Evolutionary conservation across 2,113 vertebrate species (phyloP).

Genomic region (Embiotoca jacksoni): DNA sequence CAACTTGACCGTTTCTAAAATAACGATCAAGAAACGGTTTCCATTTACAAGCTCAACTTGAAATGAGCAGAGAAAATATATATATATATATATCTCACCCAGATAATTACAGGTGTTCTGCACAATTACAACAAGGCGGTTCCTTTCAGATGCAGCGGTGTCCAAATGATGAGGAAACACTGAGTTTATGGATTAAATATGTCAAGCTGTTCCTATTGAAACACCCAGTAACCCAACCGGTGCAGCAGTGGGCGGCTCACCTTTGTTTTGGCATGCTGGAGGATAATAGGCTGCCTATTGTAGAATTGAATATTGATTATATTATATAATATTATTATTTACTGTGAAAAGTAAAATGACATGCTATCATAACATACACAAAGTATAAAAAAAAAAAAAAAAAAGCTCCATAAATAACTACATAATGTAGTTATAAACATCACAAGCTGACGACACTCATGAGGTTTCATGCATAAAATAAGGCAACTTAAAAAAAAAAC

Average conservation of each 20-base stretch:
- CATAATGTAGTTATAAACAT: not conserved
- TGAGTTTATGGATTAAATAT: slow-evolving; percentile 2
- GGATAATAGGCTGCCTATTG: slow-evolving; percentile 41
- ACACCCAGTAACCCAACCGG: slow-evolving; percentile 9
- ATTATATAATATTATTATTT: slow-evolving; percentile 7
- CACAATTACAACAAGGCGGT: not conserved
- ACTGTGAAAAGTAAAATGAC: slow-evolving; percentile 6
- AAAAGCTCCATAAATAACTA: not conserved
- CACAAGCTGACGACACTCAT: not conserved
- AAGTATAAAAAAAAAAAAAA: not conserved
- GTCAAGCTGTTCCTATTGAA: not conserved
- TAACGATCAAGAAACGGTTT: not conserved
- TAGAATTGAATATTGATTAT: slow-evolving; percentile 29
- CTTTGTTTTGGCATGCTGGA: slow-evolving; percentile 54
- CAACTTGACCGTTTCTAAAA: not conserved
- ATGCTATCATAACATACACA: not conserved
- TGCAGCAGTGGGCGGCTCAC: slow-evolving; percentile 41
- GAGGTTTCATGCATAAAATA: slow-evolving; percentile 23
- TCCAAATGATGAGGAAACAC: slow-evolving; percentile 34
- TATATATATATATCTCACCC: not conserved
- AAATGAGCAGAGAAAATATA: not conserved
- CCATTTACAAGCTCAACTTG: not conserved
- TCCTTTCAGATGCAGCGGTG: not conserved
- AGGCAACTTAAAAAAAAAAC: too few relatives aligned
- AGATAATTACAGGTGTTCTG: not conserved